Evolutionary conservation across 2,888 invertebrate genomes (phyloP), one percentile per base, ranked within the genome.

Genomic region (Tillus elongatus): DNA sequence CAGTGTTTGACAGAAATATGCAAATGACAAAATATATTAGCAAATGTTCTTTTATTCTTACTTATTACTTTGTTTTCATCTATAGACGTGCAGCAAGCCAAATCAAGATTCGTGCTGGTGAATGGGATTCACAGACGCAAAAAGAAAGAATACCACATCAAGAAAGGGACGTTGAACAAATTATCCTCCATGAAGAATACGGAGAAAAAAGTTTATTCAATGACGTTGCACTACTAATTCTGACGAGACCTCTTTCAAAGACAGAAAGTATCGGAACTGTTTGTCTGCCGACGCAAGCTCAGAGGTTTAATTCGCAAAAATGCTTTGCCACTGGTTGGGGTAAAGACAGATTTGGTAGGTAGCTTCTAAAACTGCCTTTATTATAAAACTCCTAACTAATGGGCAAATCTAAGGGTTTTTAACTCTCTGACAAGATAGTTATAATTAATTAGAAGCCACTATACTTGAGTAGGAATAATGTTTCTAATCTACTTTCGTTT

Each of bases 251-350:
- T 0, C 59, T 80, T 15, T 54, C 63, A 1, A 53, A 79, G 41
- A 70, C 68, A 0, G 73, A 76, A 37, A 77, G 82, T 54, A 74
- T 85, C 40, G 80, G 79, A 53, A 73, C 73, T 1, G 62, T 75
- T 6, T 86, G 86, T 45, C 61, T 86, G 41, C 82, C 83, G 0
- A 51, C 63, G 0, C 68, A 71, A 35, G 68, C 69, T 37, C 55
- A 61, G 9, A 53, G 57, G n/a, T 73, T 77, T 34, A 53, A 56
- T 1, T 63, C 67, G 39, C 64, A 61, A 36, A 64, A 70, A 14
- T 86, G 85, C 52, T 70, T 73, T 27, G 80, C 80, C 13, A 80
- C 78, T 36, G 85, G 85, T 1, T 86, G 85, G 85, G 85, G 83
- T 3, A 82, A 80, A 56, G 69, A 74, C 39, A 57, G 66, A 1